A percentile compares a stretch with the other conserved stretches of the same genome.
These are phyloP conservation scores for Chirona hameri DNA, from an alignment of 2,888 invertebrate genomes.

Conservation along the genomic window DNA sequence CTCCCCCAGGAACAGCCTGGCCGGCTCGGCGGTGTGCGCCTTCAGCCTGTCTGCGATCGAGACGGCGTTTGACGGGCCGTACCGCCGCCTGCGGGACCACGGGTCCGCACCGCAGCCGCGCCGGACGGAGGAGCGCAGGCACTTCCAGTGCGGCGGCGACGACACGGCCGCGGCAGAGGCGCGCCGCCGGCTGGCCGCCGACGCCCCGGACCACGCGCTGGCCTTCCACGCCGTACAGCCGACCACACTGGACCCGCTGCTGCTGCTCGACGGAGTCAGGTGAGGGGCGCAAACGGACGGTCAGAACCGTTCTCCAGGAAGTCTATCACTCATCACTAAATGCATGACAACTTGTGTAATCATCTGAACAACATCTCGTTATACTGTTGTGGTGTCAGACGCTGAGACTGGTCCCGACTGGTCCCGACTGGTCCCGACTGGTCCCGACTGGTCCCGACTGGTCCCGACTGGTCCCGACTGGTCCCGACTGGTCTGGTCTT, in stretches of 20 bases:
- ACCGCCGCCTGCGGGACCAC: slow-evolving; percentile 71
- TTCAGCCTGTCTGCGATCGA: slow-evolving; percentile 80
- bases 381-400: too few relatives aligned
- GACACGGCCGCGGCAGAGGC: background rate
- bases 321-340: too few relatives aligned
- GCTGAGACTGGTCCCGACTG: too few relatives aligned
- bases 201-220: background rate
- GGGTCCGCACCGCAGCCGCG: slow-evolving; percentile 72
- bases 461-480: too few relatives aligned
- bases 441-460: too few relatives aligned
- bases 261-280: background rate
- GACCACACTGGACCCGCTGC: background rate
- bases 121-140: slow-evolving; percentile 48
- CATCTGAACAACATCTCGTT: too few relatives aligned
- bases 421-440: too few relatives aligned
- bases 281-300: background rate
- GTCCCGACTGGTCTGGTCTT: too few relatives aligned
- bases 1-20: slow-evolving; percentile 63
- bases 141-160: slow-evolving; percentile 59
- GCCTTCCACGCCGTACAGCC: background rate
- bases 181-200: background rate
- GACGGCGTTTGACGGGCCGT: slow-evolving; percentile 76
- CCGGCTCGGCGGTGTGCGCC: slow-evolving; percentile 86
- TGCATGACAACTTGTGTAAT: too few relatives aligned
- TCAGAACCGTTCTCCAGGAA: too few relatives aligned